A percentile compares a stretch with the other conserved stretches of the same genome.
phyloP scores from a whole-genome alignment of 2,113 vertebrate species.

The Centropristis striata region DNA sequence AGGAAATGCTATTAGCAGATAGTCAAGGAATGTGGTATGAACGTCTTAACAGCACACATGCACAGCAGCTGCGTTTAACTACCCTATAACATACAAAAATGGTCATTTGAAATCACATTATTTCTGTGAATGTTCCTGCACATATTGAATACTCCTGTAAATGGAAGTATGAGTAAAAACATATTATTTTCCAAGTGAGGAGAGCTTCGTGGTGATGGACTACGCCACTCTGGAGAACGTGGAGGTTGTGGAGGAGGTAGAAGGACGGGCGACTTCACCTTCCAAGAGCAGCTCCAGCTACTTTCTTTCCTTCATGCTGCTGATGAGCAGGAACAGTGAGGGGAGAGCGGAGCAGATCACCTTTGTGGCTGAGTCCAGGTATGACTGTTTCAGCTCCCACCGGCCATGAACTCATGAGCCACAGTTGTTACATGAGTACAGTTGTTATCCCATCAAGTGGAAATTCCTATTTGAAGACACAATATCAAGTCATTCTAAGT shows the following conservation, averaged over 20 bases:
- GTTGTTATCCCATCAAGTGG: background rate
- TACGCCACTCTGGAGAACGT: constrained; percentile 90
- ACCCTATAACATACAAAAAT: background rate
- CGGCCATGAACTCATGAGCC: background rate
- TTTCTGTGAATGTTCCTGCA: background rate
- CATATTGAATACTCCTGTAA: background rate
- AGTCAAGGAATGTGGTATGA: background rate
- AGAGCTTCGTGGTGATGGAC: constrained; percentile 90
- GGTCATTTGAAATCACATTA: background rate
- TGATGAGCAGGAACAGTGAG: constrained; percentile 91
- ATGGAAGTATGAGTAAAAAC: background rate
- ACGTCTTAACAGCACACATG: background rate
- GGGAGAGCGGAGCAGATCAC: constrained; percentile 86
- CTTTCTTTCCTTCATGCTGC: constrained; percentile 85
- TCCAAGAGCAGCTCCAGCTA: constrained; percentile 65
- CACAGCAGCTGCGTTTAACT: background rate
- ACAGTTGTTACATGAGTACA: no score
- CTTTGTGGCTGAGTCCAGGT: constrained; percentile 90
- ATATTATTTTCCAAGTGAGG: constrained; percentile 85
- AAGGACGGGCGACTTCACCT: constrained; percentile 60
- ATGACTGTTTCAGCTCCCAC: constrained; percentile 15
- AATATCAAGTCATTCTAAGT: background rate
- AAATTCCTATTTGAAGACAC: background rate
- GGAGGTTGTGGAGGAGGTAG: constrained; percentile 78
- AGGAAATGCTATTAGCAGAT: constrained; percentile 13